Conservation (phyloP, 1,140 invertebrate genomes). For the Drosophila nigrodunni region DNA sequence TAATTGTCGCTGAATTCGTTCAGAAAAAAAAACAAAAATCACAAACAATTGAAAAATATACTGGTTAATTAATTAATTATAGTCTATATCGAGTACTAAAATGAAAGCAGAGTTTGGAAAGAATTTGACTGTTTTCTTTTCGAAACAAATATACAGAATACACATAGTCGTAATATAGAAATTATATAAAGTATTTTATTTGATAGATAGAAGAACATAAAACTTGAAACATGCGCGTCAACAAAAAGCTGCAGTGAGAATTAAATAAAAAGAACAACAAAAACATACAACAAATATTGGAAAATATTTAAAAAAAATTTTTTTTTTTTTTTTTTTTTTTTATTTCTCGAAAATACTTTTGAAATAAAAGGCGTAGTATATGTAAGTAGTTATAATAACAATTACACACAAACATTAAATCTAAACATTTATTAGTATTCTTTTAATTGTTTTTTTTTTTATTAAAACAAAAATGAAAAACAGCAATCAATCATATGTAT, state of each 20-base stretch:
- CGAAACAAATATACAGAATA: conserved; percentile 26
- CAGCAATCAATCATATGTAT: conserved; percentile 41
- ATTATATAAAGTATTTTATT: not conserved
- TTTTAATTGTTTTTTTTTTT: conserved; percentile 22
- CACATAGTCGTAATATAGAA: conserved; percentile 21
- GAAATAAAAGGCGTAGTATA: conserved; percentile 13
- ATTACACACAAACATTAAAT: conserved; percentile 60
- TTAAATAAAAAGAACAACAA: conserved; percentile 1
- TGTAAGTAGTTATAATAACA: conserved; percentile 25
- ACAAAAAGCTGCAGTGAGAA: conserved; percentile 19
- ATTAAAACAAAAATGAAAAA: conserved; percentile 30
- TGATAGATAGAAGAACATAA: conserved; percentile 4
- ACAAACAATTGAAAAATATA: conserved; percentile 34
- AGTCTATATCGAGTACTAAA: conserved; percentile 21
- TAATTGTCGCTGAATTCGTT: conserved; percentile 51
- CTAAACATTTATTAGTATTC: conserved; percentile 55
- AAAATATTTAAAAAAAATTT: not conserved
- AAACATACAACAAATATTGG: conserved; percentile 10
- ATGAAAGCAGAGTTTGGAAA: conserved; percentile 30
- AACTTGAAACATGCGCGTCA: conserved; percentile 23
- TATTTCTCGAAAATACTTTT: not conserved
- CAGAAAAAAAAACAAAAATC: conserved; percentile 6
- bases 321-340: not conserved
- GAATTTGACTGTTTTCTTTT: not conserved
- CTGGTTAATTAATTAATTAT: not conserved